Base-by-base conservation (phyloP, 2,888 invertebrate genomes). In the Candidula unifasciata region DNA sequence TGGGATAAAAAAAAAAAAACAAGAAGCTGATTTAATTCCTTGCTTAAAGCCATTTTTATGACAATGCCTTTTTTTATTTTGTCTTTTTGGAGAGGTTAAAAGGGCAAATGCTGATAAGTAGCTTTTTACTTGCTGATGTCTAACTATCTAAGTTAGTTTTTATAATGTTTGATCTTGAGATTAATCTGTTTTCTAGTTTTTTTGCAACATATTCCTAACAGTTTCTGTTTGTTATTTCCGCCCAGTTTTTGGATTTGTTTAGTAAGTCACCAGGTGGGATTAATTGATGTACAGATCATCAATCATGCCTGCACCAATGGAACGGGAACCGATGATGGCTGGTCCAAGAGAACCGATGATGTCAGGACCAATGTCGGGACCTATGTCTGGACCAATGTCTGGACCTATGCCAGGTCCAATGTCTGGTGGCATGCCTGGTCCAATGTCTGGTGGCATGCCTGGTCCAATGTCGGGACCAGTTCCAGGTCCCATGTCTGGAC, bases 221-320 rank as follows among this genome's bases (percentile, higher is more conserved):
- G 2, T 16, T n/a, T 30, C 6, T 68, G 16, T 27, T 68, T 74
- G 16, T 30, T 30, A 24, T 74, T 18, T 74, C n/a, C 44, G 44
- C 54, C 54, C 74, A 74, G 54, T 30, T 18, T 54, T 74, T 74
- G 27, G 21, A 54, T 74, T 74, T 74, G 27, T 30, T 54, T 33
- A 30, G n/a, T 21, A 74, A 74, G 74, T 74, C 52, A 74, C 74
- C 30, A 21, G 16, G 74, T 54, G 54, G 64, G 64, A 64, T 78
- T 69, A 73, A 64, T 84, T 80, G 64, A 84, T 84, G 84, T 80
- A 80, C 80, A 84, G 80, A 84, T 52, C 76, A 68, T 80, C 84
- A 57, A 80, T 78, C 80, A 84, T 84, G 84, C 84, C 84, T 60
- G 84, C 84, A 44, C 84, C 84, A 64, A 76, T 84, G 84, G 84